Base-by-base conservation (phyloP, 2,797 vertebrate species). In the Lagocephalus sceleratus region DNA sequence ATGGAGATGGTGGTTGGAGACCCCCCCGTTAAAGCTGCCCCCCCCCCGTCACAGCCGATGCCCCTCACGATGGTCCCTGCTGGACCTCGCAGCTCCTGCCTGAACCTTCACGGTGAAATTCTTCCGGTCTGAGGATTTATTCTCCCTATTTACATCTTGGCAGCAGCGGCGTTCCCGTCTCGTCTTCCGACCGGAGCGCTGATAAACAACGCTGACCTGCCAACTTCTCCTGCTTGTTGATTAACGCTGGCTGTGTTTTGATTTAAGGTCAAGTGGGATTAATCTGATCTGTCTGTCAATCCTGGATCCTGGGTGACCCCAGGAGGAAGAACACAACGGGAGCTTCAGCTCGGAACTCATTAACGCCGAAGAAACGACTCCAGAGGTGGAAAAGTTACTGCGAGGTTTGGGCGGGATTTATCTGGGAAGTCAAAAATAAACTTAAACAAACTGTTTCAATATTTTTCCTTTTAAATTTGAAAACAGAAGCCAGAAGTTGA, bases 101-200 rank as follows among this genome's bases (percentile, higher is more conserved):
- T 10, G 32, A 4, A 11, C 8, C 29, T 29, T 29, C 6, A 29
- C 9, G 39, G 39, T 6, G 12, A 4, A 3, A 16, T 12, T 3
- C 7, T 2, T 6, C 7, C 6, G 38, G 38, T 51, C 42, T 59
- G 49, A 66, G 73, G 76, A 81, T 83, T 88, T 83, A 76, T 55
- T 76, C 68, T 62, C 75, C 75, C 76, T 63, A 77, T 88, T 84
- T 83, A 79, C 79, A 80, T 79, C 78, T 79, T 85, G 86, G 86
- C 85, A 83, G 68, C 72, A 64, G 40, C 5, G 54, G 43, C 52
- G 39, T 42, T 55, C 64, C 73, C 65, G 15, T 61, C 66, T 71
- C 75, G 22, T 77, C 68, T 73, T 79, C 70, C 73, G 71, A 68
- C 75, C 72, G 8, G 69, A 70, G 58, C 48, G 6, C 75, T 68